Base-by-base conservation (phyloP, 2,888 invertebrate species). In the Caenorhabditis becei region DNA sequence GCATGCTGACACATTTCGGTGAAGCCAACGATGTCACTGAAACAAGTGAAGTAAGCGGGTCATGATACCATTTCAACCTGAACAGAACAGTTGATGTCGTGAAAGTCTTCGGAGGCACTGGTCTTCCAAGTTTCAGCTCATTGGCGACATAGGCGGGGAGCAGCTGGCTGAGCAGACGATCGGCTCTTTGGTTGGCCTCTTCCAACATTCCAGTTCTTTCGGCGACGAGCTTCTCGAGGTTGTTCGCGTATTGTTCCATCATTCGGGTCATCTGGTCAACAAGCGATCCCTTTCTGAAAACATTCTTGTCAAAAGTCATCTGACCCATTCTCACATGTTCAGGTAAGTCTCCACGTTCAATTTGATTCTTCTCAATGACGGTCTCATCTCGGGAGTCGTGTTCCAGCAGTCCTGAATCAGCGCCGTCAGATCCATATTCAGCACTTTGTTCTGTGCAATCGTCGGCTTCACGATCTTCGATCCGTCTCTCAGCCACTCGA, bases 201-300 rank as follows among this genome's bases (percentile, higher is more conserved):
- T 91, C 91, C 65, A 90, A 81, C 89, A 91, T 89, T 77, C 89
- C 89, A 24, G 91, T 91, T 72, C 91, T 69, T 49, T 91, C 91
- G 26, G 88, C 82, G 8, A 91, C 91, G 8, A 91, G 35, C 53
- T 91, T 90, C 77, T 91, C 91, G 49, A 91, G 78, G 69, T 91
- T 91, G 62, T 91, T 91, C 14, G 91, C 89, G 58, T 90, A 90
- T 63, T 89, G 82, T 58, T 83, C 83, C 83, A 83, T 85, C 82
- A 86, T 80, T 66, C 88, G 77, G 83, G 89, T 90, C 90, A 90
- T 90, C 69, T 90, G 90, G 66, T 90, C 90, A 24, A 90, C 90
- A 41, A 90, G 77, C 23, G 86, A 86, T 49, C 90, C 90, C 63
- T 89, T 90, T 49, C 88, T 90, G 63, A 74, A 87, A 86, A 26